phyloP scores from a whole-genome alignment of 2,888 invertebrate genomes.

The Sarcophaga rosellei region DNA sequence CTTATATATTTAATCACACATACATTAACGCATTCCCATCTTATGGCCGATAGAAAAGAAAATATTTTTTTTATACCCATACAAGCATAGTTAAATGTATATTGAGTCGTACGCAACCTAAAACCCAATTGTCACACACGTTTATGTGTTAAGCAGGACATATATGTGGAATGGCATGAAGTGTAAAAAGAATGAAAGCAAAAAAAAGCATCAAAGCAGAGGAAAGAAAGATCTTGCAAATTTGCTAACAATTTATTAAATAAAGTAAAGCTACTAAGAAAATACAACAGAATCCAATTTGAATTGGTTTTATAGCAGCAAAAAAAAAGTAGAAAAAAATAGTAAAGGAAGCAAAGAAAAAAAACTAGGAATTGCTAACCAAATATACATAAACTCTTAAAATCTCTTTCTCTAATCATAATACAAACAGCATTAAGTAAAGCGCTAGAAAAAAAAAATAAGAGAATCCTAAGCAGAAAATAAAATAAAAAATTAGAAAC shows the following conservation, averaged over 20 bases:
- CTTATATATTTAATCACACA: background rate
- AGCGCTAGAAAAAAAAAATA: background rate
- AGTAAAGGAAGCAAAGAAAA: constrained; percentile 5
- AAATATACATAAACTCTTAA: constrained; percentile 57
- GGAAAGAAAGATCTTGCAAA: constrained; percentile 44
- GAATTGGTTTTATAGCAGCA: background rate
- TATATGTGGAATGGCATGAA: background rate
- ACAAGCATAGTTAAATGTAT: background rate
- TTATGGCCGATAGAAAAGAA: background rate
- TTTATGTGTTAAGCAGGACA: background rate
- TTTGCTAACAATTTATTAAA: constrained; percentile 67
- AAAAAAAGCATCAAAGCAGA: constrained; percentile 9
- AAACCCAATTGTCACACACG: background rate
- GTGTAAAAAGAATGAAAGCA: too few species aligned
- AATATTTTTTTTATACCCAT: background rate
- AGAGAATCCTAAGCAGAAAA: background rate
- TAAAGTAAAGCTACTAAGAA: constrained; percentile 57
- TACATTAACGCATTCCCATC: background rate
- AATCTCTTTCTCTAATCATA: constrained; percentile 56
- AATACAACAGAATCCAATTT: constrained; percentile 55
- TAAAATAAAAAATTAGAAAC: constrained; percentile 18
- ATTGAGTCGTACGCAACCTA: background rate
- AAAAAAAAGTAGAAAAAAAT: background rate
- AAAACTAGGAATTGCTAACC: constrained; percentile 1
- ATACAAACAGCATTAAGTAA: constrained; percentile 42